phyloP scores from a whole-genome alignment of 2,888 invertebrate genomes.

The Mythimna ferrago region DNA sequence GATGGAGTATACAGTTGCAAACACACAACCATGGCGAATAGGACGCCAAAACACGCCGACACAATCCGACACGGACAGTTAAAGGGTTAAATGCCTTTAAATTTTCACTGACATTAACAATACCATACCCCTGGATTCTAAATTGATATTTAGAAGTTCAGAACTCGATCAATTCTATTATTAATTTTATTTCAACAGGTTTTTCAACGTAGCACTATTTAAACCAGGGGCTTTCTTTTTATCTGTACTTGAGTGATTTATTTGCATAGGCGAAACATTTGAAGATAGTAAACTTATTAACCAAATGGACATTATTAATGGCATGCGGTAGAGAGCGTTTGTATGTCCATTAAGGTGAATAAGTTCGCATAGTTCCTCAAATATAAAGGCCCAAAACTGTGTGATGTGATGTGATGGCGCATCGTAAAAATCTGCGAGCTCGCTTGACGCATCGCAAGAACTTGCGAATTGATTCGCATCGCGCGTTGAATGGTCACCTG shows the following conservation, averaged over 20 bases:
- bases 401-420: too few relatives aligned
- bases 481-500: too few relatives aligned
- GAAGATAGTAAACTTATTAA: conserved; percentile 4
- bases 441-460: too few relatives aligned
- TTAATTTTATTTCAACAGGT: background rate
- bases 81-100: too few relatives aligned
- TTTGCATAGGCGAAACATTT: conserved; percentile 10
- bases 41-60: too few relatives aligned
- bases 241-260: background rate
- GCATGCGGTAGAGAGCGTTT: conserved; percentile 33
- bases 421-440: too few relatives aligned
- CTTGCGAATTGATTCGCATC: too few relatives aligned
- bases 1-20: too few relatives aligned
- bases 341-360: conserved; percentile 11
- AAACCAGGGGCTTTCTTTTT: background rate
- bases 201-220: too few relatives aligned
- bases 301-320: conserved; percentile 20
- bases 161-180: background rate
- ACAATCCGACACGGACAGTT: too few relatives aligned
- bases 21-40: too few relatives aligned
- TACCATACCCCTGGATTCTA: background rate
- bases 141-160: background rate
- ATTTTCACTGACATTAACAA: background rate
- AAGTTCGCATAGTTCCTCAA: background rate
- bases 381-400: too few relatives aligned